Conservation (phyloP, 2,888 invertebrate genomes). For the Didymodactylos carnosus region DNA sequence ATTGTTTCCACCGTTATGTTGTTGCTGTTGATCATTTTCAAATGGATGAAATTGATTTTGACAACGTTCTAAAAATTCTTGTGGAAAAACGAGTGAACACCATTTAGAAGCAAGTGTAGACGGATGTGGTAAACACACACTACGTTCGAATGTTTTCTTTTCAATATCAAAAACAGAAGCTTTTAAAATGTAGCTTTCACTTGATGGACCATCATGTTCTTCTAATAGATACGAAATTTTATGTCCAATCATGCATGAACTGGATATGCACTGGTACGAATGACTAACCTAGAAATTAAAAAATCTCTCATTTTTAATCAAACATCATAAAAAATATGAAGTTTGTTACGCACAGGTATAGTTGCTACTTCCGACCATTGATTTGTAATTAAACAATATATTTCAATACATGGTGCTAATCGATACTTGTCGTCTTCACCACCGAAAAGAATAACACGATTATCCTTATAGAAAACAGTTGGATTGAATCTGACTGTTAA, state of each 20-base stretch:
- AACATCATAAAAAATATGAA: no score
- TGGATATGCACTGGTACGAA: slow-evolving; percentile 12
- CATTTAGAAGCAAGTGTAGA: slow-evolving; percentile 9
- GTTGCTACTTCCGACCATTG: slow-evolving; percentile 14
- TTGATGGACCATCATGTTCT: slow-evolving; percentile 13
- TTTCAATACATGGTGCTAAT: slow-evolving; percentile 12
- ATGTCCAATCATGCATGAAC: background rate
- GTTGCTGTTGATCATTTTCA: background rate
- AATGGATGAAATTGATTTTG: no score
- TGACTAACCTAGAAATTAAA: no score
- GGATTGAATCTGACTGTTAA: slow-evolving; percentile 13
- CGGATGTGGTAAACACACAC: slow-evolving; percentile 6
- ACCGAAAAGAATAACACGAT: slow-evolving; percentile 7
- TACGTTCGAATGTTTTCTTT: slow-evolving; percentile 1
- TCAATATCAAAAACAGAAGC: slow-evolving; percentile 8
- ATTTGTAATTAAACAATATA: slow-evolving; percentile 1
- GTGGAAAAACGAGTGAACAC: slow-evolving; percentile 8
- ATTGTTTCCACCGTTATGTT: background rate
- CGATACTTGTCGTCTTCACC: slow-evolving; percentile 14
- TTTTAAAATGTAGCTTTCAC: slow-evolving; percentile 7
- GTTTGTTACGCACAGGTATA: slow-evolving; percentile 10
- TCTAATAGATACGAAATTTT: slow-evolving; percentile 11
- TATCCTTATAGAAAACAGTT: slow-evolving; percentile 8
- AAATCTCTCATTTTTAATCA: no score
- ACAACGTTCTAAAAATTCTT: slow-evolving; percentile 6